phyloP scores from a whole-genome alignment of 2,113 vertebrate species.

The Thalassarche chlororhynchos region DNA sequence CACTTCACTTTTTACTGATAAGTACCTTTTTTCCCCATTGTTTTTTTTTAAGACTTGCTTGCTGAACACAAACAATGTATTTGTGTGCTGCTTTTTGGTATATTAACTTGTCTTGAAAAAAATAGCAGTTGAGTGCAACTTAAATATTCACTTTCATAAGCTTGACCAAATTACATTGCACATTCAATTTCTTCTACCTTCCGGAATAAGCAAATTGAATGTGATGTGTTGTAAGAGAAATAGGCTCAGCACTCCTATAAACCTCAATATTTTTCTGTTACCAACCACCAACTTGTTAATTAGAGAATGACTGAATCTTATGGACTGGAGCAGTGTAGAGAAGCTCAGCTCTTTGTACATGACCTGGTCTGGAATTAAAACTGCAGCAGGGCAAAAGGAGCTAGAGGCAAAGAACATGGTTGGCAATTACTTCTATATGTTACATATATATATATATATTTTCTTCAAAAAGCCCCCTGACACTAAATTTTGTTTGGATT shows the following conservation, averaged over 20 bases:
- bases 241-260: background rate
- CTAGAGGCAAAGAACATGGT: background rate
- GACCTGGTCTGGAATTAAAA: background rate
- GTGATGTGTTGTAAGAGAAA: conserved; percentile 2
- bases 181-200: conserved; percentile 37
- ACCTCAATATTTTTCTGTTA: conserved; percentile 12
- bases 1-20: background rate
- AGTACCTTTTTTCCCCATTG: accelerated
- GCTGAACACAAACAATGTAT: background rate
- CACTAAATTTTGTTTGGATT: background rate
- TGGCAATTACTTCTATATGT: background rate
- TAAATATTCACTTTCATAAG: conserved; percentile 10
- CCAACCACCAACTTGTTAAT: conserved; percentile 13
- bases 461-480: background rate
- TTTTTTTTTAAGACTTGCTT: background rate
- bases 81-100: background rate
- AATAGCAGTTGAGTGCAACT: background rate
- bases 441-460: background rate
- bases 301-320: background rate
- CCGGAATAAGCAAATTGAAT: conserved; percentile 3
- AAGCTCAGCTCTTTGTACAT: background rate
- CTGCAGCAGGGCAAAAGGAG: background rate
- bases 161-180: conserved; percentile 17
- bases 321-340: background rate
- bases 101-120: background rate